phyloP scores from a whole-genome alignment of 1,140 invertebrate genomes.

The Venustaconcha ellipsiformis region DNA sequence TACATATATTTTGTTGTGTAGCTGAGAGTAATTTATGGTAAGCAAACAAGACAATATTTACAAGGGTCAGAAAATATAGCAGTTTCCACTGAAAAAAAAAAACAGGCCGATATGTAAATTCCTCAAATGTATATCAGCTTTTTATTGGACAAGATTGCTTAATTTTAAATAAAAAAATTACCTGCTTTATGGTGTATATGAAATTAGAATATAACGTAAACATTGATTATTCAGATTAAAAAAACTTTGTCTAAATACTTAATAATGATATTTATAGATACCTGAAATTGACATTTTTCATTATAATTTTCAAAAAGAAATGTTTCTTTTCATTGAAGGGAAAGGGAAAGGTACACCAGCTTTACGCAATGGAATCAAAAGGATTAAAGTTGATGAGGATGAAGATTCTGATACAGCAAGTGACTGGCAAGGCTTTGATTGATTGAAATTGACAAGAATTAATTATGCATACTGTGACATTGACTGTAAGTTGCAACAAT shows the following conservation, averaged over 20 bases:
- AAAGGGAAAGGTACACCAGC: constrained; percentile 63
- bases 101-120: too few relatives aligned
- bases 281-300: neutral
- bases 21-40: too few relatives aligned
- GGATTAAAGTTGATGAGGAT: constrained; percentile 52
- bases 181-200: neutral
- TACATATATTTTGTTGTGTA: too few relatives aligned
- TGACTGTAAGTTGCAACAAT: too few relatives aligned
- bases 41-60: too few relatives aligned
- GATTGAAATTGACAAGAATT: neutral
- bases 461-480: too few relatives aligned
- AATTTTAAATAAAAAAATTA: neutral
- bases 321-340: constrained; percentile 39
- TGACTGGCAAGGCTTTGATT: constrained; percentile 64
- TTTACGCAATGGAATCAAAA: constrained; percentile 59
- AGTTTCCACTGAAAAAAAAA: too few relatives aligned
- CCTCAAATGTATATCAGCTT: too few relatives aligned
- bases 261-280: neutral
- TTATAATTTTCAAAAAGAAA: neutral
- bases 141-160: neutral
- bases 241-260: neutral
- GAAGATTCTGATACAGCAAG: constrained; percentile 60
- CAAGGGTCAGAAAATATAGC: too few relatives aligned
- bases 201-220: neutral
- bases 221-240: neutral